phyloP scores from a whole-genome alignment of 2,113 vertebrate genomes.

The Austrofundulus limnaeus region DNA sequence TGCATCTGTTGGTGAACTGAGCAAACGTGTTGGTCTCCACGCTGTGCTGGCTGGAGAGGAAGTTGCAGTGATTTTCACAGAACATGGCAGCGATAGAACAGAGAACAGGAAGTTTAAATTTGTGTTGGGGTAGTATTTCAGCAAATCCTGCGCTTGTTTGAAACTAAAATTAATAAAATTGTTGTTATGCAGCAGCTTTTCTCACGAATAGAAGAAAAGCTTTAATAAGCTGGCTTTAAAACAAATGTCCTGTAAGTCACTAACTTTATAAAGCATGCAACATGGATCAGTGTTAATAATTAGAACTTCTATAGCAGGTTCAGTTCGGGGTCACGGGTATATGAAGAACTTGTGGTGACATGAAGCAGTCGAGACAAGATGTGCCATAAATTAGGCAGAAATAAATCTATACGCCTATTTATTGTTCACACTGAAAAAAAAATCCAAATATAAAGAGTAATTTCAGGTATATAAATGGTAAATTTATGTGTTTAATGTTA shows the following conservation, averaged over 20 bases:
- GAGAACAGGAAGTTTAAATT: constrained; percentile 60
- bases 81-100: constrained; percentile 34
- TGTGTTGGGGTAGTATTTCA: constrained; percentile 19
- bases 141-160: constrained; percentile 2
- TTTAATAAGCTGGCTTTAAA: not conserved
- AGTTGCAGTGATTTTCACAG: constrained; percentile 55
- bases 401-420: not conserved
- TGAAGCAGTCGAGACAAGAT: constrained; percentile 54
- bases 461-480: too few relatives aligned
- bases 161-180: not conserved
- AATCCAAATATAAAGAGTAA: too few relatives aligned
- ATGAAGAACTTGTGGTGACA: constrained; percentile 75
- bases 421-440: too few relatives aligned
- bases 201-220: not conserved
- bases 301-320: not conserved
- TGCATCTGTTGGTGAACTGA: not conserved
- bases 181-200: too few relatives aligned
- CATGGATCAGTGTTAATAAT: too few relatives aligned
- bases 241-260: not conserved
- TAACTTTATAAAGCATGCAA: too few relatives aligned
- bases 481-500: not conserved
- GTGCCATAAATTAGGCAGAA: constrained; percentile 33
- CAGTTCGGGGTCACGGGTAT: constrained; percentile 27
- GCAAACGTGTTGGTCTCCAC: not conserved
- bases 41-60: constrained; percentile 35